A percentile compares a stretch with the other conserved stretches of the same genome.
Evolutionary conservation across 2,113 vertebrate genomes (phyloP).

Genomic region (Otus sunia): DNA sequence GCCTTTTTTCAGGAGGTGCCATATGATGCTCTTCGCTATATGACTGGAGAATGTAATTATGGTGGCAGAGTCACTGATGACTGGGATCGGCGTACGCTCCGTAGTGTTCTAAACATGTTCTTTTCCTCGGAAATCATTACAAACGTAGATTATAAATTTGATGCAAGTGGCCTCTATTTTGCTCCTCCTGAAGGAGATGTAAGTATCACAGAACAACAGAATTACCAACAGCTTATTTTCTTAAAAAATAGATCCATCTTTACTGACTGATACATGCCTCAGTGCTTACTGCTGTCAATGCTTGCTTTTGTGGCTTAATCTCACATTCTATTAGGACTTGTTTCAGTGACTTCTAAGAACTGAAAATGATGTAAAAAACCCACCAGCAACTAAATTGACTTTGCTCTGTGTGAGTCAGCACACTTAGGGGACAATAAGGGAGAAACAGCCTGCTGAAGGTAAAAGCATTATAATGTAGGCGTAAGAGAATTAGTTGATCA

Average conservation of each 20-base stretch:
- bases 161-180: conserved; percentile 85
- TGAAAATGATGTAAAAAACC: neutral
- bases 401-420: neutral
- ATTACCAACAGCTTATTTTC: neutral
- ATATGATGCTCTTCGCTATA: conserved; percentile 82
- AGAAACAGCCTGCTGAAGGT: neutral
- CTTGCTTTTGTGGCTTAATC: neutral
- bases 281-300: neutral
- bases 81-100: conserved; percentile 83
- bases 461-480: neutral
- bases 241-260: neutral
- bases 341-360: neutral
- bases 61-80: conserved; percentile 86
- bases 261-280: neutral
- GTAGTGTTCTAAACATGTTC: conserved; percentile 81
- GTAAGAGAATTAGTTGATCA: neutral
- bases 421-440: neutral
- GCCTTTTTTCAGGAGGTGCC: conserved; percentile 77
- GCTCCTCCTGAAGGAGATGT: conserved; percentile 76
- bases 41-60: conserved; percentile 86
- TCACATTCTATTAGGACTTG: neutral
- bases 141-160: conserved; percentile 78
- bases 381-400: neutral
- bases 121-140: conserved; percentile 72
- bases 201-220: conserved; percentile 17